Conservation (phyloP, 2,888 invertebrate species). For the Trachelus stipa region DNA sequence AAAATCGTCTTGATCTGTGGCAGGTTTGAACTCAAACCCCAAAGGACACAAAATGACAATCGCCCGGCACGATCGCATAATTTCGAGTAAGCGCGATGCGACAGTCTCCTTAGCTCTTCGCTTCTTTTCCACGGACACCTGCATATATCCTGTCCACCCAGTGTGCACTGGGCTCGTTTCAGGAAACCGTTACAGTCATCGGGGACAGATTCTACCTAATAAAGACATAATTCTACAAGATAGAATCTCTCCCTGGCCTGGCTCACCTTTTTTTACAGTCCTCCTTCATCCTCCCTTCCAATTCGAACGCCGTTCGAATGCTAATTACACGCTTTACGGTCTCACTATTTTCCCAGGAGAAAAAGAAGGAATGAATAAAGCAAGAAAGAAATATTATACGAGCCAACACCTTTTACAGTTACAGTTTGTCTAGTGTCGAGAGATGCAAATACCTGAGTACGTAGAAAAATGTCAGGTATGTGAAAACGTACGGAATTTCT, state of each 20-base stretch:
- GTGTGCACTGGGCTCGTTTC: slow-evolving; percentile 19
- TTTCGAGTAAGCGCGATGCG: slow-evolving; percentile 13
- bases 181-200: slow-evolving; percentile 54
- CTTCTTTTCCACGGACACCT: slow-evolving; percentile 41
- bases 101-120: slow-evolving; percentile 9
- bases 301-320: slow-evolving; percentile 24
- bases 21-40: background rate
- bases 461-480: background rate
- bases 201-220: slow-evolving; percentile 53
- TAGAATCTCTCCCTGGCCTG: slow-evolving; percentile 45
- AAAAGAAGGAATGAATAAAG: slow-evolving; percentile 21
- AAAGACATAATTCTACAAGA: slow-evolving; percentile 60
- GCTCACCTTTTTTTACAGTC: background rate
- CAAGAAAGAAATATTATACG: background rate
- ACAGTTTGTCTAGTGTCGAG: background rate
- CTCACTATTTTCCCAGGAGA: slow-evolving; percentile 26
- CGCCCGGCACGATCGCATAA: slow-evolving; percentile 23
- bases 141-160: slow-evolving; percentile 14
- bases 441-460: background rate
- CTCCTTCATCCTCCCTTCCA: slow-evolving; percentile 22
- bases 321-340: slow-evolving; percentile 22
- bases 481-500: background rate
- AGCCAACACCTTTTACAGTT: background rate
- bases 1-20: background rate
- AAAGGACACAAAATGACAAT: slow-evolving; percentile 29